Percentiles rank a stretch among this genome's conserved stretches.
Conservation (phyloP, 1,140 invertebrate genomes). For the Lepidurus couesii region DNA sequence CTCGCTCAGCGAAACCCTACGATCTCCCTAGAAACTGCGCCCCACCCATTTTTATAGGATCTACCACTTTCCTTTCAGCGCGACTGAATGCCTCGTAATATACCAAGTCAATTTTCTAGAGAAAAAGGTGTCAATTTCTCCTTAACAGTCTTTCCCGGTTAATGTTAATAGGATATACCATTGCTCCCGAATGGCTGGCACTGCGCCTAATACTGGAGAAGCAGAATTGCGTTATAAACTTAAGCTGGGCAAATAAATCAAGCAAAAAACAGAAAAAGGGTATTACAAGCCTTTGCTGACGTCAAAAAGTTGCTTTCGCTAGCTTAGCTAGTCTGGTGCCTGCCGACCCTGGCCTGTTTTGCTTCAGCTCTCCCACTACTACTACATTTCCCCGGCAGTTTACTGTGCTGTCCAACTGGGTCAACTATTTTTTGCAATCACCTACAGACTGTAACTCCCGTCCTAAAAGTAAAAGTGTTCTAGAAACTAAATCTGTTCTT, state of each 20-base stretch:
- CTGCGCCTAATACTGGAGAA: neutral
- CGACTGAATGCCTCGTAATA: too few relatives aligned
- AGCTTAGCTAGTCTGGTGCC: constrained; percentile 16
- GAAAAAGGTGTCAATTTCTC: neutral
- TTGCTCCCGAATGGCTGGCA: too few relatives aligned
- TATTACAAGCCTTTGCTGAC: neutral
- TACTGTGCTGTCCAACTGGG: constrained; percentile 16
- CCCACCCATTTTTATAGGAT: neutral
- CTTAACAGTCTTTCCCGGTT: neutral
- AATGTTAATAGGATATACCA: neutral
- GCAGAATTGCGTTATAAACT: neutral
- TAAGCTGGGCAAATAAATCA: neutral
- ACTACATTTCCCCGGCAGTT: neutral
- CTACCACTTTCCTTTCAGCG: neutral
- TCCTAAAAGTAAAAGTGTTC: constrained; percentile 15
- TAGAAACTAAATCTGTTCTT: neutral
- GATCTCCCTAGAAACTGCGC: neutral
- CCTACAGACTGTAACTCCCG: neutral
- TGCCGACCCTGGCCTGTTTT: constrained; percentile 31
- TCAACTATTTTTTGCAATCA: constrained; percentile 19
- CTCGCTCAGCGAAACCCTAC: neutral
- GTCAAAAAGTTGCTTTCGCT: constrained; percentile 16
- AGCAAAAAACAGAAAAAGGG: constrained; percentile 6
- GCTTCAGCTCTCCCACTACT: constrained; percentile 1
- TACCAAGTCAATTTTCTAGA: too few relatives aligned